Percentiles rank a stretch among this genome's conserved stretches.
Conservation (phyloP, 2,888 invertebrate genomes). For the Encarsia formosa region DNA sequence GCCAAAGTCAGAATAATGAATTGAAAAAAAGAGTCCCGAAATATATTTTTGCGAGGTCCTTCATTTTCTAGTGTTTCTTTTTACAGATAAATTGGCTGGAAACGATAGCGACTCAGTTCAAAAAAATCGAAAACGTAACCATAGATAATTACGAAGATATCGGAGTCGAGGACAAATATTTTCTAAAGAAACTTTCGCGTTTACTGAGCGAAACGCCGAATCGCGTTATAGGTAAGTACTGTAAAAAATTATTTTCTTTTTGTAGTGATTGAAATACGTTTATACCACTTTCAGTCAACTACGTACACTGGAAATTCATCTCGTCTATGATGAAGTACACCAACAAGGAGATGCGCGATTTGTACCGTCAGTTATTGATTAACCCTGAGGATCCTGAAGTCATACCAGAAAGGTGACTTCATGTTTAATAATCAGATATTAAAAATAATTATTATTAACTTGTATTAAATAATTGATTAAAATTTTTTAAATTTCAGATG, state of each 20-base stretch:
- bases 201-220: slow-evolving; percentile 21
- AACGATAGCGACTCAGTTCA: slow-evolving; percentile 5
- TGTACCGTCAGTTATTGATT: neutral
- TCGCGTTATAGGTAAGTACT: slow-evolving; percentile 13
- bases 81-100: slow-evolving; percentile 28
- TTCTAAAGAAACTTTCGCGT: slow-evolving; percentile 13
- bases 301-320: slow-evolving; percentile 28
- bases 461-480: neutral
- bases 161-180: slow-evolving; percentile 17
- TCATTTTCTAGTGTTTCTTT: neutral
- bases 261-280: neutral
- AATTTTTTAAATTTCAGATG: slow-evolving; percentile 17
- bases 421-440: no score
- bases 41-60: no score
- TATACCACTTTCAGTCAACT: slow-evolving; percentile 22
- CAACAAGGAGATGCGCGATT: slow-evolving; percentile 11
- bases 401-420: slow-evolving; percentile 13
- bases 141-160: slow-evolving; percentile 16
- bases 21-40: no score
- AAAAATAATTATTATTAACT: no score
- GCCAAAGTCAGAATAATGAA: neutral
- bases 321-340: slow-evolving; percentile 14
- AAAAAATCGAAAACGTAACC: slow-evolving; percentile 5
- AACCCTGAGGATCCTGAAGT: neutral
- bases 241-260: neutral